Evolutionary conservation across 1,140 invertebrate species (phyloP), one percentile per base, ranked within the genome.

Genomic region (Platorchestia sp.): DNA sequence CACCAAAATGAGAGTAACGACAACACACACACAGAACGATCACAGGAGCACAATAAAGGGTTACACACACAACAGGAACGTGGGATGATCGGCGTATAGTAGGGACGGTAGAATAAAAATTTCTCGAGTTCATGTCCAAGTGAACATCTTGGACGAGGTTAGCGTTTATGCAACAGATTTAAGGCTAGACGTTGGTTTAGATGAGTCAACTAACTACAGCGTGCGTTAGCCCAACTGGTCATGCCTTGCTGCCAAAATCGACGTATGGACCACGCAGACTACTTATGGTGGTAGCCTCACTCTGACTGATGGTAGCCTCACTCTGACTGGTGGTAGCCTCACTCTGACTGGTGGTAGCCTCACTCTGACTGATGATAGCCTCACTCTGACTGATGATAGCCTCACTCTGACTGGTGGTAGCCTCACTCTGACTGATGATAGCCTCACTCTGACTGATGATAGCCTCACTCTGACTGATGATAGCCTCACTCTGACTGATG

Each of bases 1-100:
- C 59, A 75, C 59, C 59, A 75, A 45, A 43, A 42, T 51, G 93
- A 95, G 96, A 51, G 47, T 86, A 87, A 75, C 42, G 95, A 95
- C 42, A 91, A 91, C 47, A 95, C 59, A 96, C 95, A 86, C 45
- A 96, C 40, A 45, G 44, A 47, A 47, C 45, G 53, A 75, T 75
- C 59, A 75, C 59, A 75, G 59, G 59, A 36, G 14, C 1, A 75
- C 59, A 75, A 75, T 75, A 75, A 75, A 75, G 59, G 59, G 59
- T n/a, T n/a, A 75, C 14, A 75, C 59, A 75, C 59, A 75, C 27
- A 75, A 75, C 59, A 75, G 59, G 59, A 75, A 27, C 59, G 59
- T 27, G 10, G 59, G 59, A 36, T 10, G 59, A 75, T 10, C 36
- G 59, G 59, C 59, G 14, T 10, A 1, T 75, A 27, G 59, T 22